Evolutionary conservation across 92 coral and sea anemone species (phyloP).

Genomic region (Porites evermanni): DNA sequence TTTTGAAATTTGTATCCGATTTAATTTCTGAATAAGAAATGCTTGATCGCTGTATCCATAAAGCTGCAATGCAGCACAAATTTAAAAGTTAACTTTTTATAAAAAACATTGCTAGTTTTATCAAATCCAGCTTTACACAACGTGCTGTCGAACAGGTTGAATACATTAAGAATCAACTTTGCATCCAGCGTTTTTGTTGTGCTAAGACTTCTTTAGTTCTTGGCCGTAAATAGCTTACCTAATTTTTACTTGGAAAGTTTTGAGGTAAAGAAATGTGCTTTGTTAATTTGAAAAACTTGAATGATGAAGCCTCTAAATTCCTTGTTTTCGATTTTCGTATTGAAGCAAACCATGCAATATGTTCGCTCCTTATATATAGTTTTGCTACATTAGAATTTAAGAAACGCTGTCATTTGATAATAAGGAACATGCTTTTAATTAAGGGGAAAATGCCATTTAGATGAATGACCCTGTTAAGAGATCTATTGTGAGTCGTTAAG

Average conservation of each 20-base stretch:
- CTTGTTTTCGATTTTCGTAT: neutral
- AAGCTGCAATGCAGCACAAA: no score
- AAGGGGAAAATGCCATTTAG: conserved; percentile 12
- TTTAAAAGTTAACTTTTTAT: no score
- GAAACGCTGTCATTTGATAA: neutral
- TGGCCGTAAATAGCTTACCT: neutral
- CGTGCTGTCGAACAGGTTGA: no score
- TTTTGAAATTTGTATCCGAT: no score
- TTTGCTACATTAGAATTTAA: neutral
- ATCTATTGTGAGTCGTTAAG: neutral
- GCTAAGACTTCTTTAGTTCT: neutral
- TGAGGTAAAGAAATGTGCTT: neutral
- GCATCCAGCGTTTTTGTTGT: neutral
- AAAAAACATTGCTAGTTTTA: no score
- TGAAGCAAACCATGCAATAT: neutral
- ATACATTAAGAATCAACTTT: neutral
- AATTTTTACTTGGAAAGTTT: neutral
- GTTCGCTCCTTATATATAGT: conserved; percentile 4
- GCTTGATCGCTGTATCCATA: neutral
- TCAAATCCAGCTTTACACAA: no score
- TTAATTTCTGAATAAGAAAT: no score
- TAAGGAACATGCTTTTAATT: conserved; percentile 26
- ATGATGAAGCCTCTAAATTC: neutral
- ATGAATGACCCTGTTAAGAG: conserved; percentile 20
- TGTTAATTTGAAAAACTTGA: neutral